Evolutionary conservation across 1,140 invertebrate species (phyloP).

Genomic region (Aphelinus certus): DNA sequence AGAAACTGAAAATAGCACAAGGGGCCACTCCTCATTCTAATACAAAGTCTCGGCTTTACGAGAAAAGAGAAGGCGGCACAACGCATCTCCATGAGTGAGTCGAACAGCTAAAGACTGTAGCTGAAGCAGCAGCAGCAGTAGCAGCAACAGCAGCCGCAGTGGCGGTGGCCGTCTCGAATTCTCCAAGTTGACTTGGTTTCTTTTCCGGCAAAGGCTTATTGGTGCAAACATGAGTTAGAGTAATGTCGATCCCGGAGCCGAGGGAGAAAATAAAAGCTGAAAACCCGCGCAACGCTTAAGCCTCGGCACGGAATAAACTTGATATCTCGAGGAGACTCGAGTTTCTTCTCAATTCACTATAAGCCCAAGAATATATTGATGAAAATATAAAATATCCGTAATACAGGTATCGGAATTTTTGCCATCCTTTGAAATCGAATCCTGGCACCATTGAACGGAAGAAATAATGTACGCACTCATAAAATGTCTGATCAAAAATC

Average conservation of each 20-base stretch:
- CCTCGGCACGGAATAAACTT: constrained; percentile 47
- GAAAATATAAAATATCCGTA: constrained; percentile 36
- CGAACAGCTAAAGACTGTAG: constrained; percentile 4
- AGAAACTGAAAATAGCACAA: constrained; percentile 32
- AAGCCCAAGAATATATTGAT: constrained; percentile 32
- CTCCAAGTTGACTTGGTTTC: constrained; percentile 27
- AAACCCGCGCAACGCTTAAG: constrained; percentile 17
- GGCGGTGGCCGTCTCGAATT: constrained; percentile 22
- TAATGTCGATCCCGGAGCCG: constrained; percentile 47
- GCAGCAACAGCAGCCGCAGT: constrained; percentile 1
- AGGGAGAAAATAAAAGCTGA: constrained; percentile 3
- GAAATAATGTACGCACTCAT: constrained; percentile 6
- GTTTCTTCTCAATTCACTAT: constrained; percentile 33
- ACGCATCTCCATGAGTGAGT: constrained; percentile 37
- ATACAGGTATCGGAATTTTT: constrained; percentile 5
- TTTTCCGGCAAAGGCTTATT: constrained; percentile 45
- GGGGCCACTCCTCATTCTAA: constrained; percentile 36
- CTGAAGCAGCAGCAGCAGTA: not conserved
- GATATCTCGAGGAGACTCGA: constrained; percentile 48
- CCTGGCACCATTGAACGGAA: not conserved
- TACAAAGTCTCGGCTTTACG: constrained; percentile 41
- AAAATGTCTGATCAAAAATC: not conserved
- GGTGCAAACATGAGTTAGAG: constrained; percentile 58
- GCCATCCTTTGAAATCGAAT: constrained; percentile 3
- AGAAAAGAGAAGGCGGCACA: constrained; percentile 29